A percentile compares a stretch with the other conserved stretches of the same genome.
These are phyloP conservation scores for Emydoidea blandingii DNA, from an alignment of 2,797 vertebrate genomes.

Conservation along the genomic window DNA sequence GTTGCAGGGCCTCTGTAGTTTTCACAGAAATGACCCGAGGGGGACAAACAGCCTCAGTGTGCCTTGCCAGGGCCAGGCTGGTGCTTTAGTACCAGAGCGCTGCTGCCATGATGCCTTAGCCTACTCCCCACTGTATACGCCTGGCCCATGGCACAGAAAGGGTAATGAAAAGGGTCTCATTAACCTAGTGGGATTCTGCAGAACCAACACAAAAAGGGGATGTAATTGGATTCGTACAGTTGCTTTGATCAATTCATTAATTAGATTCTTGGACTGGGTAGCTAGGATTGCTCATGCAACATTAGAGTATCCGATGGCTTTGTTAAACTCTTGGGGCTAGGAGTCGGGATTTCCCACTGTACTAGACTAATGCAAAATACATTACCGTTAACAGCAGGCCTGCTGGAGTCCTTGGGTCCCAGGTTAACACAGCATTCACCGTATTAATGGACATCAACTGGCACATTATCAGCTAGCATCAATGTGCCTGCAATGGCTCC, in stretches of 20 bases:
- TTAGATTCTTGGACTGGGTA: neutral
- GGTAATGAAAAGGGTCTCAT: neutral
- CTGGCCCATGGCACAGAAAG: neutral
- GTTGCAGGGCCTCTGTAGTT: slow-evolving; percentile 11
- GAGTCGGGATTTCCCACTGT: neutral
- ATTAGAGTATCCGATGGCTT: slow-evolving; percentile 23
- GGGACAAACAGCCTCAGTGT: neutral
- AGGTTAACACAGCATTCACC: neutral
- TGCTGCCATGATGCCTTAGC: fast-evolving
- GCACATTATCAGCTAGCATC: fast-evolving
- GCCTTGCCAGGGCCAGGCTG: fast-evolving
- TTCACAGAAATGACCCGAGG: slow-evolving; percentile 4
- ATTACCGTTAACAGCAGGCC: slow-evolving; percentile 32
- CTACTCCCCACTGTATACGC: fast-evolving
- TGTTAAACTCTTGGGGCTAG: slow-evolving; percentile 37
- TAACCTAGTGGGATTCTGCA: slow-evolving; percentile 12
- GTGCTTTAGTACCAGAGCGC: neutral
- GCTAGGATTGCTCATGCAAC: fast-evolving
- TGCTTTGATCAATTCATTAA: neutral
- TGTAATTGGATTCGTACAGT: neutral
- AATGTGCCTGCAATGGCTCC: neutral
- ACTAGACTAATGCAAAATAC: slow-evolving; percentile 32
- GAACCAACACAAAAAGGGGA: neutral
- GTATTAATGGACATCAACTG: neutral
- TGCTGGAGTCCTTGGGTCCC: neutral